A percentile compares a stretch with the other conserved stretches of the same genome.
phyloP scores from a whole-genome alignment of 1,140 invertebrate species.

The Halictus rubicundus region DNA sequence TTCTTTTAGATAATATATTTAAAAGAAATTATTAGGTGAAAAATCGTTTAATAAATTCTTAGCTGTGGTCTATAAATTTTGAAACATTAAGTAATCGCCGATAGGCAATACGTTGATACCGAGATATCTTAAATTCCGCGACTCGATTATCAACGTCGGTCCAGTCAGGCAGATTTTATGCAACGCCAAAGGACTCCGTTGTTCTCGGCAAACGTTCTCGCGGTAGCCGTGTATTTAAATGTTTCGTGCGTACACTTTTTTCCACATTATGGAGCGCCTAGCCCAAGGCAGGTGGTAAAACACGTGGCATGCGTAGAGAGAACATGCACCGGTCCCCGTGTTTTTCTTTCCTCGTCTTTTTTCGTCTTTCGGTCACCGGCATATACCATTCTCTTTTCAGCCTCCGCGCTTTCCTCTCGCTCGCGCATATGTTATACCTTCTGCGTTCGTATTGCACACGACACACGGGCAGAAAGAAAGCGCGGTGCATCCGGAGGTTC shows the following conservation, averaged over 20 bases:
- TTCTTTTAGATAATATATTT: no score
- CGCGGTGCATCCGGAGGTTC: slow-evolving; percentile 23
- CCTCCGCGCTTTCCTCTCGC: not conserved
- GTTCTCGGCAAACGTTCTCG: not conserved
- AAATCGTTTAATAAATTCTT: no score
- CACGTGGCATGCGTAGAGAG: slow-evolving; percentile 72
- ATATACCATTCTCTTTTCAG: not conserved
- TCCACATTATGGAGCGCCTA: slow-evolving; percentile 56
- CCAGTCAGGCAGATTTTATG: no score
- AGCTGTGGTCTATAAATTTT: no score
- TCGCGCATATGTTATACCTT: not conserved
- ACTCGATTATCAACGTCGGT: no score
- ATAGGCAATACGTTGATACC: no score
- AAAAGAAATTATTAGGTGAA: no score
- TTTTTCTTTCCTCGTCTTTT: slow-evolving; percentile 22
- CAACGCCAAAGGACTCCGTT: not conserved
- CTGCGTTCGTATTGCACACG: slow-evolving; percentile 10
- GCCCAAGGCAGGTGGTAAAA: slow-evolving; percentile 71
- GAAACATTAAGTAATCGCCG: no score
- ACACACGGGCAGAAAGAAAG: not conserved
- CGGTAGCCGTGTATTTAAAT: slow-evolving; percentile 26
- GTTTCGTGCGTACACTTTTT: slow-evolving; percentile 46
- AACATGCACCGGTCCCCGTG: slow-evolving; percentile 56
- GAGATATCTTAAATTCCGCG: no score
- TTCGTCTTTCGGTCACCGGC: slow-evolving; percentile 23